Percentiles rank a stretch among this genome's conserved stretches.
Conservation (phyloP, 2,113 vertebrate species). For the Gavia stellata region DNA sequence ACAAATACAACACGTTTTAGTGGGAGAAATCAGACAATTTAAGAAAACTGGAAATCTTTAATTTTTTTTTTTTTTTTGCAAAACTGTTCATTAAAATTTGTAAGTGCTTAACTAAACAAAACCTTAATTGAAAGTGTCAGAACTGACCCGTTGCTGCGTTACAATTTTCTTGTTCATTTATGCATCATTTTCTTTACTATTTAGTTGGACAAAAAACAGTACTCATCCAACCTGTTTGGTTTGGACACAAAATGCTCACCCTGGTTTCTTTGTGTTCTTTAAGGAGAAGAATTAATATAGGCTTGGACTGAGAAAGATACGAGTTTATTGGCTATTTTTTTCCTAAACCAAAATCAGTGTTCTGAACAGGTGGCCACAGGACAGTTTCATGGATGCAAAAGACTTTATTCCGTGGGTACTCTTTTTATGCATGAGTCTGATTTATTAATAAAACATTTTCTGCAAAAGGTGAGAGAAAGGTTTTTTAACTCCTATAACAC, state of each 20-base stretch:
- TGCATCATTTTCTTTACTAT: slow-evolving; percentile 57
- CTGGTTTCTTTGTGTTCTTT: background rate
- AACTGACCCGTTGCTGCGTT: slow-evolving; percentile 49
- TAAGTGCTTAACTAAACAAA: slow-evolving; percentile 68
- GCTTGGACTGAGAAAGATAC: background rate
- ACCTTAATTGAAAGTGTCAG: slow-evolving; percentile 62
- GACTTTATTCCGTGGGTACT: background rate
- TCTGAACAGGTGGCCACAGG: background rate
- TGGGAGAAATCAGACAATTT: background rate
- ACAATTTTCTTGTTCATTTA: slow-evolving; percentile 59
- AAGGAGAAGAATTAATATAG: background rate
- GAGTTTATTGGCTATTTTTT: background rate
- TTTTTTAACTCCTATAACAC: background rate
- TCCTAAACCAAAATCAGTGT: background rate
- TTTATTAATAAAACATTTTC: background rate
- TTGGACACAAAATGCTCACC: background rate
- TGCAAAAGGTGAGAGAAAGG: background rate
- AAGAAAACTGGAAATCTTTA: slow-evolving; percentile 14
- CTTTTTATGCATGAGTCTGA: background rate
- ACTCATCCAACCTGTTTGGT: background rate
- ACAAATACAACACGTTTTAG: background rate
- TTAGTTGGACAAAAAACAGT: slow-evolving; percentile 48
- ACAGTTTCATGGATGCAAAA: background rate
- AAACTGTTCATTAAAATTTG: slow-evolving; percentile 49
- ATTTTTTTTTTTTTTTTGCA: slow-evolving; percentile 43